Percentiles rank a stretch among this genome's conserved stretches.
phyloP scores from a whole-genome alignment of 2,113 vertebrate species.

The Grallaria varia region DNA sequence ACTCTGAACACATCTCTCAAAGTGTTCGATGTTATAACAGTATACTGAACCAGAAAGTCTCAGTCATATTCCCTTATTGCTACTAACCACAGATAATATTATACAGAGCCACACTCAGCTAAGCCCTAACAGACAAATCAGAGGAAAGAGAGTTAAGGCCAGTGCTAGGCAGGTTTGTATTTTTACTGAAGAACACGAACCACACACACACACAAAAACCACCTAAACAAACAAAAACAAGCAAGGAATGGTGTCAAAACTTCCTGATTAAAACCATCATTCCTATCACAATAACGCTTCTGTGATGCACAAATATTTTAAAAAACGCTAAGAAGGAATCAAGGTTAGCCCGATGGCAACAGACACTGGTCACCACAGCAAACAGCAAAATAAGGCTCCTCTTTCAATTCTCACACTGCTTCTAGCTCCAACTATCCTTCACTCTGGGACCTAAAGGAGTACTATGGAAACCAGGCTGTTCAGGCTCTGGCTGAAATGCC shows the following conservation, averaged over 20 bases:
- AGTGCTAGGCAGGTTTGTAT: not conserved
- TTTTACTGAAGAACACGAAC: not conserved
- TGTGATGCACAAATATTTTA: not conserved
- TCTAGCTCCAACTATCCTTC: not conserved
- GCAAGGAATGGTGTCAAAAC: not conserved
- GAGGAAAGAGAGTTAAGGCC: not conserved
- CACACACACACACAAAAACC: not conserved
- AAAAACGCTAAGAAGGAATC: not conserved
- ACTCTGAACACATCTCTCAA: not conserved
- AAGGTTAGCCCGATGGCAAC: not conserved
- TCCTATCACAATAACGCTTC: not conserved
- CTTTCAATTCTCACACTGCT: not conserved
- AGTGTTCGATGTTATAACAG: not conserved
- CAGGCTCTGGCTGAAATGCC: not conserved
- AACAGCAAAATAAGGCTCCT: not conserved
- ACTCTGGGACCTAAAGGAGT: not conserved
- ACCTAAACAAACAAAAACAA: rapidly evolving
- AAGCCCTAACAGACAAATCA: not conserved
- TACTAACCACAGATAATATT: not conserved
- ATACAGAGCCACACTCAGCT: not conserved
- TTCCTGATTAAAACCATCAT: not conserved
- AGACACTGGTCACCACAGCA: not conserved
- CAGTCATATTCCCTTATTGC: not conserved
- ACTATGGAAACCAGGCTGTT: not conserved
- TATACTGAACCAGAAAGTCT: not conserved